A percentile compares a stretch with the other conserved stretches of the same genome.
Evolutionary conservation across 2,113 vertebrate species (phyloP).

Genomic region (Amia ocellicauda): DNA sequence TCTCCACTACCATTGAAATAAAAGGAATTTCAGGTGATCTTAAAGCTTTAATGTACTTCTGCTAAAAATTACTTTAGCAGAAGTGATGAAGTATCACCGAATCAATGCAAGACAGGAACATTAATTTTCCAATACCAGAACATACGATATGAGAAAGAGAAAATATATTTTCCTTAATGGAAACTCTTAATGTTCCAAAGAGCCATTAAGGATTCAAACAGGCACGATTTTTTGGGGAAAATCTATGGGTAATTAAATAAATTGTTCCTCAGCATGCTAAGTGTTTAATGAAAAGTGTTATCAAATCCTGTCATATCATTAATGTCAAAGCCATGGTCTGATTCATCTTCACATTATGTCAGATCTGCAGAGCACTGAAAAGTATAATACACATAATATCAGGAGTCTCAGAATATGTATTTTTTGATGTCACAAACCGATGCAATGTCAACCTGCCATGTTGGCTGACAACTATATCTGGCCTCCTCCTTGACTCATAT

Average conservation of each 20-base stretch:
- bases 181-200: slow-evolving; percentile 41
- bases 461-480: too few species aligned
- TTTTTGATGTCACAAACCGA: too few species aligned
- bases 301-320: slow-evolving; percentile 40
- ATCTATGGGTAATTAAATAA: slow-evolving; percentile 60
- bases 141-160: slow-evolving; percentile 27
- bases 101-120: slow-evolving; percentile 19
- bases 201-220: slow-evolving; percentile 50
- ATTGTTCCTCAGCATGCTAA: slow-evolving; percentile 35
- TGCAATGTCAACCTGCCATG: too few species aligned
- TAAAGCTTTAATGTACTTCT: too few species aligned
- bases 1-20: too few species aligned
- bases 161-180: slow-evolving; percentile 46
- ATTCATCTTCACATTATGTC: slow-evolving; percentile 5
- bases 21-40: too few species aligned
- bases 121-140: slow-evolving; percentile 20
- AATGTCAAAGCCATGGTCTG: slow-evolving; percentile 20
- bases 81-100: slow-evolving; percentile 28
- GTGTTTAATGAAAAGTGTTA: slow-evolving; percentile 48
- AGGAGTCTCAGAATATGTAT: too few species aligned
- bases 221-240: slow-evolving; percentile 53
- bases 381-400: too few species aligned
- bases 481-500: too few species aligned
- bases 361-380: background rate
- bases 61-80: too few species aligned